Evolutionary conservation across 2,888 invertebrate species (phyloP), one percentile per base, ranked within the genome.

Genomic region (Cinara cedri): DNA sequence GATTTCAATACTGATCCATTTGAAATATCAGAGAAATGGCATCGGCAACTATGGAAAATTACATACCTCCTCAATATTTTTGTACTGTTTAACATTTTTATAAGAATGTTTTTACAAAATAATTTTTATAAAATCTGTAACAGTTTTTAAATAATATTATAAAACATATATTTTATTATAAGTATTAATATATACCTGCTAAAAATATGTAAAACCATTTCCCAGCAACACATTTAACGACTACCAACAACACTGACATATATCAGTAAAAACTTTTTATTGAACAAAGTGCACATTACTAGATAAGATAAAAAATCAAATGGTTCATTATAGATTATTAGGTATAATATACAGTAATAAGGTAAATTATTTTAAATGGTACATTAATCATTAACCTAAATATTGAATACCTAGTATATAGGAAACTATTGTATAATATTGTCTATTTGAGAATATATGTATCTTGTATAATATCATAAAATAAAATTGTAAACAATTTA

Each of bases 1-100:
- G 78, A 62, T 60, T 78, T 49, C 34, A 78, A 62, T 19, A 78
- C 62, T 14, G 78, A 60, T 51, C 68, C 70, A 34, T 60, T 78
- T 51, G 60, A 60, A 51, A 60, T 1, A 21, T 16, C 6, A 0
- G 68, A 60, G 3, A 62, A 62, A 46, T 51, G 60, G 66, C 26
- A 68, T 49, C 26, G 57, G 26, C 46, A 55, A 42, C 16, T 19
- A 21, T 51, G 63, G 16, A 26, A 44, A 26, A 66, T 34, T n/a
- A 19, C 14, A 57, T 26, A 46, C 16, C 46, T 55, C n/a, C 46
- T 9, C 14, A 68, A 24, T 68, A 21, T 11, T 76, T 66, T 57
- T 6, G 14, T 68, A 57, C 46, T 34, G 6, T 11, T 57, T 9
- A 76, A 57, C 76, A 76, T 76, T 26, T 65, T 76, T 44, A 65